Conservation (phyloP, 2,888 invertebrate species). For the Agrotis segetum region DNA sequence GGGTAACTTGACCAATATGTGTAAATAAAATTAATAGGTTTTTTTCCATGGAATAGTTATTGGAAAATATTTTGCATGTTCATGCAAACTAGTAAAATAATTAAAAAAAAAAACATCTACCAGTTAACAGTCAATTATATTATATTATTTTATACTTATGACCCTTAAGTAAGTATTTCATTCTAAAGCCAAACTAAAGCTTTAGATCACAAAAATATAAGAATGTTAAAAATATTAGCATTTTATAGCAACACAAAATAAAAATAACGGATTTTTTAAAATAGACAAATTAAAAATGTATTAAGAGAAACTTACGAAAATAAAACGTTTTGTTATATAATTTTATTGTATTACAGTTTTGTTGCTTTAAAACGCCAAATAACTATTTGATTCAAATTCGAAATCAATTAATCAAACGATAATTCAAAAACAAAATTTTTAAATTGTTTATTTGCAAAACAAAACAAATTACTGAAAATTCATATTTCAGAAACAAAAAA, state of each 20-base stretch:
- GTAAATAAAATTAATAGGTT: slow-evolving; percentile 39
- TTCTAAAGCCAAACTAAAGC: neutral
- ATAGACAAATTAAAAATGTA: slow-evolving; percentile 14
- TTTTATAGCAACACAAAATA: slow-evolving; percentile 1
- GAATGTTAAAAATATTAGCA: neutral
- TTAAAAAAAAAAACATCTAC: slow-evolving; percentile 15
- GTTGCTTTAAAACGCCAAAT: slow-evolving; percentile 3
- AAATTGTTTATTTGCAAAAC: neutral
- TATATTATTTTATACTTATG: slow-evolving; percentile 22
- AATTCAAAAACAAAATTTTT: neutral
- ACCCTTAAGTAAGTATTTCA: slow-evolving; percentile 31
- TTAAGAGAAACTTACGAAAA: slow-evolving; percentile 28
- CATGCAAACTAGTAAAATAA: slow-evolving; percentile 30
- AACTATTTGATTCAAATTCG: neutral
- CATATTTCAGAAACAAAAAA: slow-evolving; percentile 1
- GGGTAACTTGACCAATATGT: slow-evolving; percentile 13
- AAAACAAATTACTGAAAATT: neutral
- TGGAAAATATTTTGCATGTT: slow-evolving; percentile 26
- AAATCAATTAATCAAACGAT: slow-evolving; percentile 3
- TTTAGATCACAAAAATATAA: slow-evolving; percentile 12
- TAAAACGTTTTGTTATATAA: slow-evolving; percentile 11
- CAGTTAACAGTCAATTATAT: neutral
- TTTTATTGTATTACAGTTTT: neutral
- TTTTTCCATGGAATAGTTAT: slow-evolving; percentile 34
- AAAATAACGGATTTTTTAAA: neutral